These are phyloP conservation scores for Dreissena rostriformis DNA, from an alignment of 1,140 invertebrate species.

Conservation along the genomic window DNA sequence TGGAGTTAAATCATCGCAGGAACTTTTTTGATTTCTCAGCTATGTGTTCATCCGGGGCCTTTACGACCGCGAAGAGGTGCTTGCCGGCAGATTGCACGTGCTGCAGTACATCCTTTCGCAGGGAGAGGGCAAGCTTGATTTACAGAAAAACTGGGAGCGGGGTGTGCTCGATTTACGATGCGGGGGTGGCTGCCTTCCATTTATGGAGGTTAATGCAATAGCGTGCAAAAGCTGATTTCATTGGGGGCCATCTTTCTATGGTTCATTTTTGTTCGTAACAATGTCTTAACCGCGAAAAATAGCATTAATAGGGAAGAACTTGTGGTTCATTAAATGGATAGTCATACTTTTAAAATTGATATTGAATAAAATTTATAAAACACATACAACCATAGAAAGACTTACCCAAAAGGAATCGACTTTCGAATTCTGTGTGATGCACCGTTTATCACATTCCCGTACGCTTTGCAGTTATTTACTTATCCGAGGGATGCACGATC, in stretches of 20 bases:
- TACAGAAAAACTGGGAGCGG: constrained; percentile 51
- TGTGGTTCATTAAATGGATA: no score
- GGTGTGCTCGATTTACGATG: constrained; percentile 67
- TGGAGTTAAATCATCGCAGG: no score
- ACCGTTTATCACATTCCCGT: background rate
- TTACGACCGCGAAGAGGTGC: constrained; percentile 66
- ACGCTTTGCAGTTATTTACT: constrained; percentile 66
- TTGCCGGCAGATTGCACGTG: constrained; percentile 62
- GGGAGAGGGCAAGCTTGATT: constrained; percentile 59
- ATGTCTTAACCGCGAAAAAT: no score
- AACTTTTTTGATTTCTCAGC: constrained; percentile 21
- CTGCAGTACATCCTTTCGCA: constrained; percentile 61
- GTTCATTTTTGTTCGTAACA: no score
- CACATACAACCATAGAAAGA: no score
- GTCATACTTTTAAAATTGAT: no score
- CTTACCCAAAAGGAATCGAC: no score
- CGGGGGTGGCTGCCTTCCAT: constrained; percentile 70
- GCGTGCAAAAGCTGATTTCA: background rate
- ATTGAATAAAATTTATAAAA: no score
- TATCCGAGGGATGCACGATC: constrained; percentile 71
- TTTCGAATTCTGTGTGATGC: no score
- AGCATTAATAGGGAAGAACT: no score
- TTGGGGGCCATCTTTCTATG: no score
- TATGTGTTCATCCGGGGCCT: constrained; percentile 68
- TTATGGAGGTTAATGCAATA: constrained; percentile 68